These are phyloP conservation scores for Psittacula derbiana DNA, from an alignment of 2,797 vertebrate genomes.

Conservation along the genomic window DNA sequence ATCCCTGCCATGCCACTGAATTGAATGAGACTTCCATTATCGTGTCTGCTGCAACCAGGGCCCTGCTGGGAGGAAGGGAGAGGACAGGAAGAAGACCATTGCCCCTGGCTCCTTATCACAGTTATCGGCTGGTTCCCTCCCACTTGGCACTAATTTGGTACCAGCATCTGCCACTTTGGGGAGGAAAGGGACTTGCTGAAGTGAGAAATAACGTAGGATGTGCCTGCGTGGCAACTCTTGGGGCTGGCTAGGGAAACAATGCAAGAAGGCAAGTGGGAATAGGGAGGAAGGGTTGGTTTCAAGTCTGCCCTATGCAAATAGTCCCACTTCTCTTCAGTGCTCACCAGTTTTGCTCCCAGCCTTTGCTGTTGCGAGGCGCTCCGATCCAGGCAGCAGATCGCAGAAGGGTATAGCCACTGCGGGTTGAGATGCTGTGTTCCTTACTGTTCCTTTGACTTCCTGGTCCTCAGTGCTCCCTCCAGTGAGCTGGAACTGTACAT, in stretches of 20 bases:
- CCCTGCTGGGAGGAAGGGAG: not conserved
- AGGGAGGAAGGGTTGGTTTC: constrained; percentile 37
- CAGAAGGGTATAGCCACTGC: not conserved
- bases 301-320: not conserved
- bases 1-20: not conserved
- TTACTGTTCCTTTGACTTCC: not conserved
- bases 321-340: not conserved
- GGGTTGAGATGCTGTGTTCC: not conserved
- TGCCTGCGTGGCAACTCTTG: constrained; percentile 4
- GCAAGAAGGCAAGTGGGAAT: constrained; percentile 3
- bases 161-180: constrained; percentile 29
- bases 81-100: constrained; percentile 19
- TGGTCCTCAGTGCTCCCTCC: not conserved
- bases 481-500: not conserved
- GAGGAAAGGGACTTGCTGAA: constrained; percentile 45
- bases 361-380: not conserved
- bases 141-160: constrained; percentile 28
- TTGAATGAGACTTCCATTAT: not conserved
- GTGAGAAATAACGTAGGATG: constrained; percentile 42
- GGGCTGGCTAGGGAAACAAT: constrained; percentile 45
- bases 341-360: not conserved
- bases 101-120: constrained; percentile 31
- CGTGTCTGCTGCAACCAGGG: not conserved
- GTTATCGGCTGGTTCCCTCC: constrained; percentile 16
- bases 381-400: not conserved